Percentiles rank a stretch among this genome's conserved stretches.
These are phyloP conservation scores for Corvus hawaiiensis DNA, from an alignment of 2,113 vertebrate genomes.

Conservation along the genomic window DNA sequence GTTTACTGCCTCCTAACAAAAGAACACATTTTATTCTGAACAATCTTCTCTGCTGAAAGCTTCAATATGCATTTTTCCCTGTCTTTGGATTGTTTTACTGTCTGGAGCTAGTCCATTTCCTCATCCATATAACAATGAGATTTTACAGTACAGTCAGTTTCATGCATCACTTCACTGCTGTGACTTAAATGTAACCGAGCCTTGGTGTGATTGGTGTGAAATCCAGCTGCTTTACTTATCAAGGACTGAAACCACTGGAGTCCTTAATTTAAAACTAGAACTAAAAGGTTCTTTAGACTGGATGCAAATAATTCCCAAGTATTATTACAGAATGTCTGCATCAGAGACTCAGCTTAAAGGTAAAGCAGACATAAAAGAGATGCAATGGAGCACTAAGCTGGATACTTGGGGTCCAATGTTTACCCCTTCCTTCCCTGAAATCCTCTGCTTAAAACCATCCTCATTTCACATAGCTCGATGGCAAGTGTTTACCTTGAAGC, in stretches of 20 bases:
- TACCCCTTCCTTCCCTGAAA: background rate
- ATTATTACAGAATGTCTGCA: background rate
- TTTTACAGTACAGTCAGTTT: conserved; percentile 36
- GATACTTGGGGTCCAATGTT: background rate
- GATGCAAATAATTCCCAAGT: conserved; percentile 36
- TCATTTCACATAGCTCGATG: background rate
- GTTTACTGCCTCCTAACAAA: background rate
- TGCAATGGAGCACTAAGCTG: background rate
- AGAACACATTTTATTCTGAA: background rate
- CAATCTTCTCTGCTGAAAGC: background rate
- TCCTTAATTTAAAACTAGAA: conserved; percentile 52
- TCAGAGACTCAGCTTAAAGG: conserved; percentile 17
- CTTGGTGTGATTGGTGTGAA: conserved; percentile 23
- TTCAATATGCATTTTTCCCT: background rate
- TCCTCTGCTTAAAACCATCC: background rate
- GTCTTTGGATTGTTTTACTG: background rate
- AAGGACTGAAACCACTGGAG: conserved; percentile 22
- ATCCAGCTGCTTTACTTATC: conserved; percentile 38
- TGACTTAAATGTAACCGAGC: conserved; percentile 20
- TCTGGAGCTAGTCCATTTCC: background rate
- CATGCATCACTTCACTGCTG: conserved; percentile 31
- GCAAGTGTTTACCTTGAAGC: background rate
- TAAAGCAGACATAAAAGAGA: background rate
- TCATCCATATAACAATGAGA: conserved; percentile 7
- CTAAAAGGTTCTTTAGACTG: conserved; percentile 32